Base-by-base conservation (phyloP, 2,888 invertebrate species). In the Lamellibrachia satsuma region DNA sequence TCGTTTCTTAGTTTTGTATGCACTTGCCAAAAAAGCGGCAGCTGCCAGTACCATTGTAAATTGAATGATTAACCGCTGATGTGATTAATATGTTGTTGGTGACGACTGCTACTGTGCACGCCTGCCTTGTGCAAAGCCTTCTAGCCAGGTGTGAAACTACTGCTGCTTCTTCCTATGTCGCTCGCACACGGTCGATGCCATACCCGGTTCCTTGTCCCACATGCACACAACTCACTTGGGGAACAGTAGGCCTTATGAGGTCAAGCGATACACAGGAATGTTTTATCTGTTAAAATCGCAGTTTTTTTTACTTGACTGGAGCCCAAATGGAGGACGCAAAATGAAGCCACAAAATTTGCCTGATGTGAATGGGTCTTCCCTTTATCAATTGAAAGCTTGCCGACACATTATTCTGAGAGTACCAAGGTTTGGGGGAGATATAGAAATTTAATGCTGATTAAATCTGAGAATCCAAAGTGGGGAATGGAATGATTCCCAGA, bases 81-180 rank as follows among this genome's bases (percentile, higher is more conserved):
- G n/a, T 57, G 15, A 57, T 57, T 15, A 57, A 8, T 57, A 57
- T 75, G 75, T 75, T 75, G 75, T 75, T 75, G 75, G 75, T 75
- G 75, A 75, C 15, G 22, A 75, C 75, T 75, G 75, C 15, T 75
- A 15, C 22, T 22, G 75, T 75, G 75, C 75, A 75, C 75, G 22
- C 22, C 75, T 75, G 75, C 75, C 75, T 75, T 75, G 75, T 75
- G 75, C 75, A 75, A 75, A 75, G 75, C 75, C 75, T 75, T 75
- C 75, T 75, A 75, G 75, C 75, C 75, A 75, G 75, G 75, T 75
- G 75, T 75, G 75, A 75, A 22, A 57, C 57, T 75, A n/a, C 75
- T 75, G 75, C 75, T 75, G 75, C 75, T 75, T 75, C 75, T 75
- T 22, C 75, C 75, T 75, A 2, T n/a, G 75, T 75, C 15, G 75